A percentile compares a stretch with the other conserved stretches of the same genome.
phyloP scores from a whole-genome alignment of 2,888 invertebrate species.

The Pardosa pseudoannulata region DNA sequence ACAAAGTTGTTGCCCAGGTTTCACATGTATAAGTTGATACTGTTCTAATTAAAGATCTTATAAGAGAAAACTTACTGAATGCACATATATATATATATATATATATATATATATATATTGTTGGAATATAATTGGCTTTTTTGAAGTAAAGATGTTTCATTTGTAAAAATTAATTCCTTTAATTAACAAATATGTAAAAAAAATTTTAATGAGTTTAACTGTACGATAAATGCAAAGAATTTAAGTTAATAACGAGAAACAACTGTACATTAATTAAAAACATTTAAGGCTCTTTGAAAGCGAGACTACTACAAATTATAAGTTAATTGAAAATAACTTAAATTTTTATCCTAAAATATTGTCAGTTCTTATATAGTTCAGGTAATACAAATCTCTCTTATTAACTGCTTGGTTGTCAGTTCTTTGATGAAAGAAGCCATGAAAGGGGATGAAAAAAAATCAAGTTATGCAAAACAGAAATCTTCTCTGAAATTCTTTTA shows the following conservation, averaged over 20 bases:
- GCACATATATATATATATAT: too few species aligned
- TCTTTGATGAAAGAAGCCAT: not conserved
- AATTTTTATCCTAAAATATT: not conserved
- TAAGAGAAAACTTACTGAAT: too few species aligned
- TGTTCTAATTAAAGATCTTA: too few species aligned
- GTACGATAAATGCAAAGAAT: not conserved
- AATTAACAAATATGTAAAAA: not conserved
- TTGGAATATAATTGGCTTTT: too few species aligned
- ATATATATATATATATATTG: too few species aligned
- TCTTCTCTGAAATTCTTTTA: not conserved
- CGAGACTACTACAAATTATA: not conserved
- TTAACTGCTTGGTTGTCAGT: not conserved
- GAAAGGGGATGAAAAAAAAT: too few species aligned
- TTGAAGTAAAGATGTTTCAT: too few species aligned
- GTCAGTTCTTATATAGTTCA: not conserved
- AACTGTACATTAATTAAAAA: not conserved
- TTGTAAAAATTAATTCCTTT: too few species aligned
- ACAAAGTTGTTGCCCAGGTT: too few species aligned
- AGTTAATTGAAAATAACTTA: conserved; percentile 1
- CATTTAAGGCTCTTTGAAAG: not conserved
- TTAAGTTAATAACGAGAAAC: not conserved
- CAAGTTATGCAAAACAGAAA: not conserved
- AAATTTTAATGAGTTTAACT: not conserved
- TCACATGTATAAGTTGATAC: too few species aligned
- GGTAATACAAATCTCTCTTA: not conserved